Evolutionary conservation across 64 coral and sea anemone species (phyloP), one percentile per base, ranked within the genome.

Genomic region (Astreopora myriophthalma): DNA sequence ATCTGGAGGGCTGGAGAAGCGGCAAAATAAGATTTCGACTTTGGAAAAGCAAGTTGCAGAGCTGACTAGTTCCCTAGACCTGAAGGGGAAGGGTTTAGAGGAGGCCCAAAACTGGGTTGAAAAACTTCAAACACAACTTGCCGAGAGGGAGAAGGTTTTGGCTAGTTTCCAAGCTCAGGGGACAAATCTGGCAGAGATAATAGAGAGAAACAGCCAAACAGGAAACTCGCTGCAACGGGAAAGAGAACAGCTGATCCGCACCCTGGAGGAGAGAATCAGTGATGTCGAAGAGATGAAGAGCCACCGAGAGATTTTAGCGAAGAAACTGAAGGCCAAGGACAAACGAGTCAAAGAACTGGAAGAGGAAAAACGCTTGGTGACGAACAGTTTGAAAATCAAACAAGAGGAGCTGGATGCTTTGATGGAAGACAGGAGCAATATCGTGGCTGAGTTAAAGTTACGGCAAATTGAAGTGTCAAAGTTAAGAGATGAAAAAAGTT

Each of bases 241-340:
- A 38, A 84, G 94, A 77, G 86, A 99, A 35, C 89, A 96, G 35
- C 24, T 99, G 73, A 78, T 99, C 1, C 85, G 85, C 33, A 95
- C 92, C 13, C 73, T 96, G 5, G 74, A 99, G 51, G 91, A 99
- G 66, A 89, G 72, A 62, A 86, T 93, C 84, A 71, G 58, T 11
- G 94, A 95, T 37, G 90, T 95, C 0, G 93, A 96, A 20, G 94
- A 95, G 48, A 91, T 96, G 94, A 96, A 99, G 71, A 73, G 76
- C 24, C 91, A 92, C 52, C 87, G 94, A 30, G 94, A 96, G 69
- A 93, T 92, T 75, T 75, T 99, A 27, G 97, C 91, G 0, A 76
- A 89, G 24, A 99, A 99, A 64, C 71, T 99, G 7, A 95, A 90
- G 38, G 58, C 91, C 26, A 99, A 83, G 70, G 93, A 92, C 39